A percentile compares a stretch with the other conserved stretches of the same genome.
Evolutionary conservation across 2,113 vertebrate genomes (phyloP).

Genomic region (Corythoichthys intestinalis): DNA sequence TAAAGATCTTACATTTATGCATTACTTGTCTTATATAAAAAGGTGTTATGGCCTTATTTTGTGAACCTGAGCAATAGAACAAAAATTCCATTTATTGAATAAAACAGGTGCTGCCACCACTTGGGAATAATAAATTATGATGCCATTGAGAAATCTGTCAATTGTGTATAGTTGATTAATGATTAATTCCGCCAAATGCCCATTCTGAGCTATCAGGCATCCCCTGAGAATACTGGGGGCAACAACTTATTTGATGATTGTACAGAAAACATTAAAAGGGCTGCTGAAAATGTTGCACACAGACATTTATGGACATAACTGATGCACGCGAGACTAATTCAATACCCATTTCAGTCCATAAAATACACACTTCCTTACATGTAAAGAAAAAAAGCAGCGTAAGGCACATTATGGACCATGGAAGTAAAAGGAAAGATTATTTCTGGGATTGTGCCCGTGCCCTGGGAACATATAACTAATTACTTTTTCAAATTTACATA

Average conservation of each 20-base stretch:
- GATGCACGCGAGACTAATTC: not conserved
- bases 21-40: not conserved
- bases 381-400: not conserved
- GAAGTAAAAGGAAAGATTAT: not conserved
- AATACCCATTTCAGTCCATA: not conserved
- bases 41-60: too few species aligned
- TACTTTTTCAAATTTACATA: too few species aligned
- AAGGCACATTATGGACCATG: not conserved
- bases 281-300: not conserved
- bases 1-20: not conserved
- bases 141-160: too few species aligned
- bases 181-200: too few species aligned
- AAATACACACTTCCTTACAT: not conserved
- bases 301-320: slow-evolving; percentile 1
- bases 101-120: too few species aligned
- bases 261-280: not conserved
- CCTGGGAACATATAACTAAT: not conserved
- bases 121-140: too few species aligned
- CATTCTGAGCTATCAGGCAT: not conserved
- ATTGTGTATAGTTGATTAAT: not conserved
- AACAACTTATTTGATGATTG: not conserved
- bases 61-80: too few species aligned
- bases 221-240: not conserved
- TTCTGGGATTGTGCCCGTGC: not conserved
- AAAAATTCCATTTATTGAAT: too few species aligned